Evolutionary conservation across 2,113 vertebrate species (phyloP).

Genomic region (Ctenomys sociabilis): DNA sequence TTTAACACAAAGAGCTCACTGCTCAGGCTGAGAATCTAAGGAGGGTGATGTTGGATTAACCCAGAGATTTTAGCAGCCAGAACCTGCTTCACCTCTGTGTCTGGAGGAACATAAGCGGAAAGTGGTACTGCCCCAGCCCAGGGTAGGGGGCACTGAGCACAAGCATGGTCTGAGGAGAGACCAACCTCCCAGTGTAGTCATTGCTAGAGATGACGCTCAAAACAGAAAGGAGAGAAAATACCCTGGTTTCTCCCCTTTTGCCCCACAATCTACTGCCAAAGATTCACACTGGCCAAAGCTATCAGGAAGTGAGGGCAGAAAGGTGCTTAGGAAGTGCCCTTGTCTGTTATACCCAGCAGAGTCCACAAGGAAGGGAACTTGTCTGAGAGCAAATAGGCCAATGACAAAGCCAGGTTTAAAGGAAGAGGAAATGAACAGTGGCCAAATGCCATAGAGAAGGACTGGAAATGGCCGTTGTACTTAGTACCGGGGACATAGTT

Average conservation of each 20-base stretch:
- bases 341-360: not conserved
- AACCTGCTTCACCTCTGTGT: not conserved
- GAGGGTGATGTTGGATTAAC: not conserved
- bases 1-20: not conserved
- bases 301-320: conserved; percentile 10
- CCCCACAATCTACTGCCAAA: not conserved
- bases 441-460: not conserved
- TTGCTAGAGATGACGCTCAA: not conserved
- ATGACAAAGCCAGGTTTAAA: not conserved
- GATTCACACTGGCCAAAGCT: not conserved
- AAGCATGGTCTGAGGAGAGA: not conserved
- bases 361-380: not conserved
- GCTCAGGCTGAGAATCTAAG: not conserved
- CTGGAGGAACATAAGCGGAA: not conserved
- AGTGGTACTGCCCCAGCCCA: not conserved
- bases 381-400: not conserved
- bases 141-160: not conserved
- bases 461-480: not conserved
- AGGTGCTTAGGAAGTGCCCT: conserved; percentile 15
- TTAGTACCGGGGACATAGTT: not conserved
- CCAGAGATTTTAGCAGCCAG: conserved; percentile 4
- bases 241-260: not conserved
- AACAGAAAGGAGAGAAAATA: not conserved
- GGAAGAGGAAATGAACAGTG: not conserved
- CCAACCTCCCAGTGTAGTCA: not conserved